Conservation (phyloP, 2,797 vertebrate species). For the Coreius guichenoti region DNA sequence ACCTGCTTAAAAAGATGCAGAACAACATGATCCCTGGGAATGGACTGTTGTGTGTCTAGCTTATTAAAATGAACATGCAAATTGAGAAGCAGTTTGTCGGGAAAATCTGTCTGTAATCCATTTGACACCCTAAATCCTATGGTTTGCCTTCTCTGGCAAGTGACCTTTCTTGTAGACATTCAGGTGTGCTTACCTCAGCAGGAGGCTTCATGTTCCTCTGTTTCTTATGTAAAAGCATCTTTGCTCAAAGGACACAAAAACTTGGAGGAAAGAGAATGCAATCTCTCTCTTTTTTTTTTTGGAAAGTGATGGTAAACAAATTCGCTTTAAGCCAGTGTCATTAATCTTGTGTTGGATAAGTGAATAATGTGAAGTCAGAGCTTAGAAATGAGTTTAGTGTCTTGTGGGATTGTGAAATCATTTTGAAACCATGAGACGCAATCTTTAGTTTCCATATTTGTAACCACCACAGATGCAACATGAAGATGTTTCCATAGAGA, state of each 20-base stretch:
- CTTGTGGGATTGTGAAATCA: constrained; percentile 19
- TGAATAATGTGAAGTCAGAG: constrained; percentile 30
- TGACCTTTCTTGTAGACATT: neutral
- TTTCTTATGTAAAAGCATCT: neutral
- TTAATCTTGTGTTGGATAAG: constrained; percentile 34
- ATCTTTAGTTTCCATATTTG: constrained; percentile 28
- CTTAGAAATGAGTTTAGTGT: constrained; percentile 24
- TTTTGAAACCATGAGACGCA: constrained; percentile 2
- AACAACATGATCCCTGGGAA: constrained; percentile 7
- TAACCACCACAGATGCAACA: constrained; percentile 7
- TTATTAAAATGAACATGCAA: constrained; percentile 4
- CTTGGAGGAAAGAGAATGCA: neutral
- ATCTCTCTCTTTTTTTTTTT: neutral
- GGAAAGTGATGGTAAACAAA: constrained; percentile 5
- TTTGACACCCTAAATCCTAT: neutral
- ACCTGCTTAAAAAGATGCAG: constrained; percentile 18
- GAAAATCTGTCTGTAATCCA: neutral
- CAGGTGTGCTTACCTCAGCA: neutral
- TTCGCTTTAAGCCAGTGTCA: constrained; percentile 10
- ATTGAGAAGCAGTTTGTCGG: constrained; percentile 4
- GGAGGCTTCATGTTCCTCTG: neutral
- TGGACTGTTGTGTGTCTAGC: neutral
- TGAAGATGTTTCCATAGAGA: constrained; percentile 47
- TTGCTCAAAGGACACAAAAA: neutral
- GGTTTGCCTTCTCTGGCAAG: neutral